Evolutionary conservation across 2,113 vertebrate genomes (phyloP).

Genomic region (Rhabdomys dilectus): DNA sequence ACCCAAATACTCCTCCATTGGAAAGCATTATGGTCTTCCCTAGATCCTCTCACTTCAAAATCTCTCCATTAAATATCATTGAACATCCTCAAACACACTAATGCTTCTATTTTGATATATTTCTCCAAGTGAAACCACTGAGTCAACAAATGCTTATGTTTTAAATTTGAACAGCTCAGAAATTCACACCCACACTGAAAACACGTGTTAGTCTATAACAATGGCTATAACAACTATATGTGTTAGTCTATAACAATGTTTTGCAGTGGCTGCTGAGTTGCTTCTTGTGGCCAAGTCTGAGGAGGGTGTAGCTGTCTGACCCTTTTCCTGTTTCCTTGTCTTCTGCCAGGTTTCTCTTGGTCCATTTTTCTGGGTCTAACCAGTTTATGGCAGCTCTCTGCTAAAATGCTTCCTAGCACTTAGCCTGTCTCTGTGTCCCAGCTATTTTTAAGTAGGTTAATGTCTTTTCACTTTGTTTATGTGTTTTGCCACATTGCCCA

Average conservation of each 20-base stretch:
- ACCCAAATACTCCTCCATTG: background rate
- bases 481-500: background rate
- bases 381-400: background rate
- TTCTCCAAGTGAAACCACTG: background rate
- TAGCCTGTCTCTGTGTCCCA: background rate
- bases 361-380: background rate
- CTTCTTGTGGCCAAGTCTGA: background rate
- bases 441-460: background rate
- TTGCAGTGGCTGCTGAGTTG: background rate
- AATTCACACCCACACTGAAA: background rate
- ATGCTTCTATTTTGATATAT: background rate
- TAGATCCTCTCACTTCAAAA: background rate
- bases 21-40: constrained; percentile 23
- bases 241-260: background rate
- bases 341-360: background rate
- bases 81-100: background rate
- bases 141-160: background rate
- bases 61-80: background rate
- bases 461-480: background rate
- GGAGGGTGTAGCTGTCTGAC: background rate
- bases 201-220: background rate
- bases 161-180: background rate
- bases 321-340: background rate
- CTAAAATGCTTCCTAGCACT: background rate
- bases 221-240: background rate